Evolutionary conservation across 64 coral and sea anemone genomes (phyloP).

Genomic region (Montipora capricornis): DNA sequence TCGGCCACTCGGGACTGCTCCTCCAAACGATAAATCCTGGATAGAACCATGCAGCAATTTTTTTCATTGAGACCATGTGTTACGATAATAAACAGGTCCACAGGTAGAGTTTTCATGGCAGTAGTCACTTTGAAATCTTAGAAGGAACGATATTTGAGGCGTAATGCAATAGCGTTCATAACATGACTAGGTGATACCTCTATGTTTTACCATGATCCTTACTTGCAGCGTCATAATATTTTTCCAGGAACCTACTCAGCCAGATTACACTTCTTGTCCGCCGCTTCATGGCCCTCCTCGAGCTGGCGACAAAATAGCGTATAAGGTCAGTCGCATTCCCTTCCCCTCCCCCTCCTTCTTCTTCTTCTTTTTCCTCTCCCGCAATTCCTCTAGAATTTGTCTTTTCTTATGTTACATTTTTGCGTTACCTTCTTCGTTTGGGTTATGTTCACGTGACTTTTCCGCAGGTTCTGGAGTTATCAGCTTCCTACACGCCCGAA

Average conservation of each 20-base stretch:
- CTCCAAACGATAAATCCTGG: no score
- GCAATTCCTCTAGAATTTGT: not conserved
- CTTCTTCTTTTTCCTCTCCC: not conserved
- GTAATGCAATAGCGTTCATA: not conserved
- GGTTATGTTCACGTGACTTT: not conserved
- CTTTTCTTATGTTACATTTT: not conserved
- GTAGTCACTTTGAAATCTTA: no score
- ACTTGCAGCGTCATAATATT: not conserved
- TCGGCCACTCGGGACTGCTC: no score
- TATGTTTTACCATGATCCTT: not conserved
- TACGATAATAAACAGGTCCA: no score
- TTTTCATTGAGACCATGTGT: no score
- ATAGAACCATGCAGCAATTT: no score
- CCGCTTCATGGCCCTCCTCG: conserved; percentile 71
- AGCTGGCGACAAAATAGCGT: conserved; percentile 59
- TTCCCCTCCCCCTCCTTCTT: not conserved
- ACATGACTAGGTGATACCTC: no score
- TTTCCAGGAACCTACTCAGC: not conserved
- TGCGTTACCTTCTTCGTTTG: not conserved
- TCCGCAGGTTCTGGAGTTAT: conserved; percentile 69
- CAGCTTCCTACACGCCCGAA: conserved; percentile 77
- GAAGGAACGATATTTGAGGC: no score
- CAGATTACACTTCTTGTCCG: conserved; percentile 60
- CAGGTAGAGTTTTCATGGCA: no score
- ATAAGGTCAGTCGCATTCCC: conserved; percentile 42